phyloP scores from a whole-genome alignment of 2,797 vertebrate species.

The Rhinichthys osculus region DNA sequence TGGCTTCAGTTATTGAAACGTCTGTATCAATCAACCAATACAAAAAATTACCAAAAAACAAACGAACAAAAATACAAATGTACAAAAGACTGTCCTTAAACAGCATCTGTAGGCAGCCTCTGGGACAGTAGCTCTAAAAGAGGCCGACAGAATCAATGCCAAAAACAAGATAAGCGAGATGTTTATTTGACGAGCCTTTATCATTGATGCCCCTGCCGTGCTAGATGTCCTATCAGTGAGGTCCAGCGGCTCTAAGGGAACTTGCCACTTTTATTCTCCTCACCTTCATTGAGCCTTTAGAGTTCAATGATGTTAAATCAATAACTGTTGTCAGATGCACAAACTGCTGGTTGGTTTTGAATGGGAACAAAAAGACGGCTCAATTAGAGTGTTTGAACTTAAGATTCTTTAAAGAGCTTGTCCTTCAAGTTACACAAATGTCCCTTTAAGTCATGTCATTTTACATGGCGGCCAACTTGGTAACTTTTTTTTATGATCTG shows the following conservation, averaged over 20 bases:
- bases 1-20: background rate
- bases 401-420: constrained; percentile 20
- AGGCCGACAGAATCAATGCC: constrained; percentile 47
- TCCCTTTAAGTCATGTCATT: background rate
- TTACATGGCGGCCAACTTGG: background rate
- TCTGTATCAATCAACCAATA: background rate
- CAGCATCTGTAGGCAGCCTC: background rate
- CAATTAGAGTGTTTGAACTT: constrained; percentile 46
- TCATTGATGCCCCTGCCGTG: constrained; percentile 42
- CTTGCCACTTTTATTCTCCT: constrained; percentile 53
- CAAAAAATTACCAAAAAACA: background rate
- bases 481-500: background rate
- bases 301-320: constrained; percentile 54
- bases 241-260: constrained; percentile 49
- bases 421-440: background rate
- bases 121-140: constrained; percentile 31
- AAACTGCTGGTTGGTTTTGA: constrained; percentile 36
- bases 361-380: constrained; percentile 52
- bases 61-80: background rate
- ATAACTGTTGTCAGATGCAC: constrained; percentile 50
- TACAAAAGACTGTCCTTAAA: constrained; percentile 10
- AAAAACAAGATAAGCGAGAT: constrained; percentile 56
- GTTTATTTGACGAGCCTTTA: constrained; percentile 60
- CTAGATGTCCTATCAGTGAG: constrained; percentile 59
- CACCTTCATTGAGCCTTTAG: constrained; percentile 57